Evolutionary conservation across 2,888 invertebrate genomes (phyloP), one percentile per base, ranked within the genome.

Genomic region (Halictus ligatus): DNA sequence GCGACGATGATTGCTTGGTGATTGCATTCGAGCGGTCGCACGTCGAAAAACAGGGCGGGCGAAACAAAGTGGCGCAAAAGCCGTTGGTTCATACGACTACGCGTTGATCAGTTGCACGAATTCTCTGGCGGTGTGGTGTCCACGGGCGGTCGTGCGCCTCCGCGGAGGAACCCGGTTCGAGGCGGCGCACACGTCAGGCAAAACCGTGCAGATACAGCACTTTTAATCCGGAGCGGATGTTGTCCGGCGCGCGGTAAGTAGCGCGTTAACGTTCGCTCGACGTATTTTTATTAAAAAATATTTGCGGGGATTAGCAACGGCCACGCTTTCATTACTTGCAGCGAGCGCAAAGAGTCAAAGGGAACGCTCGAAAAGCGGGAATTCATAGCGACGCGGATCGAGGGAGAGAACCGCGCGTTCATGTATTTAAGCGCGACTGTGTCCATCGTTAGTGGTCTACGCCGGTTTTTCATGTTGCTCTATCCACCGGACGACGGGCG

Each of bases 201-300:
- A 79, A 85, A 84, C 75, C 75, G 60, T 6, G 43, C 46, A 72
- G 79, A 50, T 72, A 73, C 73, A 75, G 71, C 50, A 75, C 46
- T 79, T 85, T 79, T 84, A 76, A 85, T 79, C 84, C 79, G 75
- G 48, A 35, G 79, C 58, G 58, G 75, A 77, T 48, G 60, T 78
- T 60, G 84, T 35, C 69, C 60, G 40, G 21, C 54, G 40, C 35
- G 35, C 50, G 48, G 75, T 25, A 84, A 75, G 84, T 78, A 74
- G 84, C 84, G 74, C 84, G 84, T 73, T 69, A 50, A 10, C 35
- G 58, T 69, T 54, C 77, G 85, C 60, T 85, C 78, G 72, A n/a
- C 86, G 81, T 75, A 86, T 88, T 88, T 86, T 88, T 86, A 89
- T 89, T 88, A 89, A 89, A 88, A 88, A 89, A 88, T 89, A 89